These are phyloP conservation scores for Blastobasis lacticolella DNA, from an alignment of 2,888 invertebrate species.

Conservation along the genomic window DNA sequence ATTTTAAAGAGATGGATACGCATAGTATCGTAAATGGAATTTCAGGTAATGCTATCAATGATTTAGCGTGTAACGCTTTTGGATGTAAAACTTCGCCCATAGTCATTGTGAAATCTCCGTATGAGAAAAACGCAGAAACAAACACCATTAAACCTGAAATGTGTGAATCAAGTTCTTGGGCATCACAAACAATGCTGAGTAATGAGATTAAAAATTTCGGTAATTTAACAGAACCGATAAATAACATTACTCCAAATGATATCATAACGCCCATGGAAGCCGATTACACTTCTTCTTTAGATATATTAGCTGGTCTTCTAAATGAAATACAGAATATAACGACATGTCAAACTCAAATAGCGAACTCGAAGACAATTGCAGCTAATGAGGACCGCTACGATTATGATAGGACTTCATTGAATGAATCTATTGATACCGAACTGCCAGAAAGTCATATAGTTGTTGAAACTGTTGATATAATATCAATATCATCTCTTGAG, in stretches of 20 bases:
- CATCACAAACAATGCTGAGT: too few species aligned
- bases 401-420: slow-evolving; percentile 21
- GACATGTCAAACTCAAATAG: slow-evolving; percentile 36
- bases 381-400: too few species aligned
- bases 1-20: neutral
- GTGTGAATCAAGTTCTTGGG: neutral
- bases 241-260: too few species aligned
- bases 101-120: neutral
- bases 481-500: slow-evolving; percentile 38
- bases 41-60: neutral
- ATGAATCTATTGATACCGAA: slow-evolving; percentile 20
- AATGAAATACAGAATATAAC: slow-evolving; percentile 63
- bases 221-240: too few species aligned
- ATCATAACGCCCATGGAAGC: too few species aligned
- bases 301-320: slow-evolving; percentile 51
- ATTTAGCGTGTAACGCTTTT: too few species aligned
- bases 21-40: too few species aligned
- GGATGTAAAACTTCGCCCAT: too few species aligned
- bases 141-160: neutral
- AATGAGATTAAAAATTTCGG: too few species aligned
- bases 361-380: slow-evolving; percentile 7
- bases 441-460: slow-evolving; percentile 9
- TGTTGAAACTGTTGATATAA: slow-evolving; percentile 10
- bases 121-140: neutral
- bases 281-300: slow-evolving; percentile 48